Percentiles rank a stretch among this genome's conserved stretches.
These are phyloP conservation scores for Siphlonurus alternatus DNA, from an alignment of 2,888 invertebrate species.

Conservation along the genomic window DNA sequence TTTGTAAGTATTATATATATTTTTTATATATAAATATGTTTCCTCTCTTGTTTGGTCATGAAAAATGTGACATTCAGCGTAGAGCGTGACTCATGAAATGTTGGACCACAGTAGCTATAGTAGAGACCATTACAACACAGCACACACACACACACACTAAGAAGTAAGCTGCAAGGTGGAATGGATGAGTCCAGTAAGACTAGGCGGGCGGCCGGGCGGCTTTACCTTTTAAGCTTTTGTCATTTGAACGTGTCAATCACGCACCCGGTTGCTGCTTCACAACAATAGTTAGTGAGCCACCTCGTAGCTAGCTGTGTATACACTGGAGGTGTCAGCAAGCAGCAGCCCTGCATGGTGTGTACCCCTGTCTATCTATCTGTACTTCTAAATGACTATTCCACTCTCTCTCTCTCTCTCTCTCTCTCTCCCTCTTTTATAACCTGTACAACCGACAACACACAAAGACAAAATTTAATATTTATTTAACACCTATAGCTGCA, in stretches of 20 bases:
- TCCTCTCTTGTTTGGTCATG: slow-evolving; percentile 2
- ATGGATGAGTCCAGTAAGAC: not conserved
- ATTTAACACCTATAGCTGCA: too few relatives aligned
- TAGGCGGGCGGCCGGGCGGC: not conserved
- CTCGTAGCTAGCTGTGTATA: too few relatives aligned
- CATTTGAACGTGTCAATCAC: not conserved
- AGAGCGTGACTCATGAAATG: slow-evolving; percentile 1
- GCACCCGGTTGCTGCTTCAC: not conserved
- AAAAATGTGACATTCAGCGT: not conserved
- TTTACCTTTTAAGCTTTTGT: not conserved
- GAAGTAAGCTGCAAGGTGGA: not conserved
- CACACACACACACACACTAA: not conserved
- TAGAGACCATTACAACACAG: not conserved
- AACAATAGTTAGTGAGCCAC: too few relatives aligned
- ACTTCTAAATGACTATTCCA: too few relatives aligned
- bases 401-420: too few relatives aligned
- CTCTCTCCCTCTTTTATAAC: too few relatives aligned
- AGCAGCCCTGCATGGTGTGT: too few relatives aligned
- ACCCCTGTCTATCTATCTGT: too few relatives aligned
- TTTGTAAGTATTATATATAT: not conserved
- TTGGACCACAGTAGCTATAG: not conserved
- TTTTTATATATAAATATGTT: not conserved
- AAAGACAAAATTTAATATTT: too few relatives aligned
- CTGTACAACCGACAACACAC: too few relatives aligned
- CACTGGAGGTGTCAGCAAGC: too few relatives aligned